These are phyloP conservation scores for Planiliza haematocheilus DNA, from an alignment of 2,113 vertebrate genomes.

Conservation along the genomic window DNA sequence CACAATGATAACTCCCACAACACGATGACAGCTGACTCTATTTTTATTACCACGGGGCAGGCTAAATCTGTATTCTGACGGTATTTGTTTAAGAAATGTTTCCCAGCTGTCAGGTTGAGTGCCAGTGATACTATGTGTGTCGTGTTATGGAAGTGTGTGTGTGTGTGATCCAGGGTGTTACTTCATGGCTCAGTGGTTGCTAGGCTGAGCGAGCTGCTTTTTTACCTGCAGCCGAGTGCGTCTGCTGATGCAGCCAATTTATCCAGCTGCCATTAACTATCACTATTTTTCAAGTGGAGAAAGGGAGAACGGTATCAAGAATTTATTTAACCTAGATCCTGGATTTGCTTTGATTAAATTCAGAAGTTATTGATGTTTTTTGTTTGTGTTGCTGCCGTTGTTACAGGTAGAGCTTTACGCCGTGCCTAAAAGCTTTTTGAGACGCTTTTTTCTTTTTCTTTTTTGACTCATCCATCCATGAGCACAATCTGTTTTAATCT, in stretches of 20 bases:
- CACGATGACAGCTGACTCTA: background rate
- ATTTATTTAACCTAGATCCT: no score
- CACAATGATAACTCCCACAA: conserved; percentile 26
- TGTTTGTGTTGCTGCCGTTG: no score
- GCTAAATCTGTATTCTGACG: background rate
- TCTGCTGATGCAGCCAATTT: conserved; percentile 31
- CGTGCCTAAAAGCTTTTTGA: no score
- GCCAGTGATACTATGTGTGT: conserved; percentile 39
- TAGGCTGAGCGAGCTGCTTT: conserved; percentile 31
- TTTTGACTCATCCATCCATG: no score
- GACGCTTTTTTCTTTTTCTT: no score
- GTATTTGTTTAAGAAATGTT: conserved; percentile 11
- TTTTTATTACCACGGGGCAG: background rate
- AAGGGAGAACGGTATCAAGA: background rate
- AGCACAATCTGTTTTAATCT: no score
- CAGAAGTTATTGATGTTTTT: no score
- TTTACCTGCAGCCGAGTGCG: conserved; percentile 53
- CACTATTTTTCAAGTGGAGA: background rate
- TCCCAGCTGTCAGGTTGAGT: conserved; percentile 35
- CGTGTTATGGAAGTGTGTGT: no score
- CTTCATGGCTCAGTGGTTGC: conserved; percentile 44
- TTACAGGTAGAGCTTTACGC: no score
- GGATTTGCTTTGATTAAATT: no score
- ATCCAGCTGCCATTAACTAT: background rate
- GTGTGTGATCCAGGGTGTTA: conserved; percentile 27